phyloP scores from a whole-genome alignment of 2,888 invertebrate species.

The Catocala nupta region DNA sequence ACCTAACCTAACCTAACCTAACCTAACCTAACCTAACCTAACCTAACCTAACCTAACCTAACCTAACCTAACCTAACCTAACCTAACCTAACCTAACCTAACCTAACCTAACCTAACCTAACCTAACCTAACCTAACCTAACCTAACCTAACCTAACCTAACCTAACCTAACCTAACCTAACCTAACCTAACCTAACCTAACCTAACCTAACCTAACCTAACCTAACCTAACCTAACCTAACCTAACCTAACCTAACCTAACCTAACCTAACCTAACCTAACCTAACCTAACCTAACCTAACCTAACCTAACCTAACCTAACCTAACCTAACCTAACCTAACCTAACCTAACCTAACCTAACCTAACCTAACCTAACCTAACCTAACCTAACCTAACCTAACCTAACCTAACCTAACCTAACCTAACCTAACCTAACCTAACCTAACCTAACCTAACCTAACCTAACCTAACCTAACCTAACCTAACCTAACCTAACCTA shows the following conservation, averaged over 20 bases:
- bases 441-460: constrained; percentile 39
- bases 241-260: constrained; percentile 43
- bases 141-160: constrained; percentile 50
- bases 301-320: constrained; percentile 35
- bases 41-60: constrained; percentile 45
- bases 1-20: constrained; percentile 52
- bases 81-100: constrained; percentile 49
- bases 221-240: constrained; percentile 45
- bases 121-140: constrained; percentile 52
- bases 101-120: constrained; percentile 48
- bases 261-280: constrained; percentile 45
- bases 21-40: constrained; percentile 51
- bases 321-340: constrained; percentile 43
- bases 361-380: constrained; percentile 41
- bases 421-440: constrained; percentile 40
- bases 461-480: constrained; percentile 39
- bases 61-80: constrained; percentile 45
- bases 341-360: constrained; percentile 42
- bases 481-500: constrained; percentile 40
- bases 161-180: constrained; percentile 49
- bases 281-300: constrained; percentile 39
- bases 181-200: constrained; percentile 46
- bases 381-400: constrained; percentile 41
- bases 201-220: constrained; percentile 49
- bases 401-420: constrained; percentile 40